Conservation (phyloP, 2,888 invertebrate genomes). For the Diaprepes abbreviatus region DNA sequence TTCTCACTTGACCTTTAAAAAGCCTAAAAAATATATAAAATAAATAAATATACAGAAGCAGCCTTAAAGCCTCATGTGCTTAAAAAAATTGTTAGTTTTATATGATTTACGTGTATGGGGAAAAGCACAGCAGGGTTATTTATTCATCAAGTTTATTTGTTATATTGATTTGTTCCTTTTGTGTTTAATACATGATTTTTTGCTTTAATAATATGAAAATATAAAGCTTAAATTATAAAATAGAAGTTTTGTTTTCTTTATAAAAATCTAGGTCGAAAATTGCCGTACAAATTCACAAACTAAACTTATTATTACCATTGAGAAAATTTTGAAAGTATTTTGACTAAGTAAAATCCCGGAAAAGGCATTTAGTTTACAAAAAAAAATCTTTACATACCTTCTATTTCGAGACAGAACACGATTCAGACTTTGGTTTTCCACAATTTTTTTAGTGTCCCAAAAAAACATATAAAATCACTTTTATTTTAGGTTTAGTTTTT, state of each 20-base stretch:
- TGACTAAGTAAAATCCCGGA: too few species aligned
- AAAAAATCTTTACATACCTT: too few species aligned
- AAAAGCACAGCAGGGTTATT: neutral
- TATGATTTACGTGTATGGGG: neutral
- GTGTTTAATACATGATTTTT: neutral
- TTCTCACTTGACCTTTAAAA: neutral
- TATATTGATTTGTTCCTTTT: slow-evolving; percentile 4
- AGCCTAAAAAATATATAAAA: neutral
- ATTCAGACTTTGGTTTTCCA: too few species aligned
- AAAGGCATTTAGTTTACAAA: too few species aligned
- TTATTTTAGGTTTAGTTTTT: too few species aligned
- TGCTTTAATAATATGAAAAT: neutral
- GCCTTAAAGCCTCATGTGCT: slow-evolving; percentile 16
- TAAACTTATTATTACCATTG: too few species aligned
- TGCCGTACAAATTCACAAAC: too few species aligned
- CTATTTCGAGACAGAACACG: too few species aligned
- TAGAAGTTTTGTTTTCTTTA: neutral
- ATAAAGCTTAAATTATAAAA: neutral
- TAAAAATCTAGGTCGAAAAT: too few species aligned
- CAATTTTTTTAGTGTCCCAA: too few species aligned
- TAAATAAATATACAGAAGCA: neutral
- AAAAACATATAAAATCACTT: too few species aligned
- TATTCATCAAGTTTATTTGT: neutral
- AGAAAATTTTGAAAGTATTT: too few species aligned
- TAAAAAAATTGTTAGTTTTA: neutral